These are phyloP conservation scores for Julus scandinavius DNA, from an alignment of 2,888 invertebrate genomes.

Conservation along the genomic window DNA sequence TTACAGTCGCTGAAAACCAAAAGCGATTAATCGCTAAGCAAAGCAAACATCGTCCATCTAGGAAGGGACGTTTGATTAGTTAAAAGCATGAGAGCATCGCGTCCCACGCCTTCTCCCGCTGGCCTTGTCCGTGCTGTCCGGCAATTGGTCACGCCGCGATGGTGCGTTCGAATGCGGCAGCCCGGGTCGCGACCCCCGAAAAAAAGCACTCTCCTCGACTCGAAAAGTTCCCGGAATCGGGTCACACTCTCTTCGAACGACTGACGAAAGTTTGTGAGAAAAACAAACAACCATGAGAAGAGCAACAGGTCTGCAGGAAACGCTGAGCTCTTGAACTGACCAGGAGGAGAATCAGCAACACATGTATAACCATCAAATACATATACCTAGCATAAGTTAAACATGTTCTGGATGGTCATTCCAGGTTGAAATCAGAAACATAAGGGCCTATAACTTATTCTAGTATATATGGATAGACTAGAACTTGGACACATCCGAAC, in stretches of 20 bases:
- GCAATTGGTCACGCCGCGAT: not conserved
- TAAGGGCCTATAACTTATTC: no score
- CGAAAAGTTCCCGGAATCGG: not conserved
- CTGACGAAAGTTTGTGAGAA: not conserved
- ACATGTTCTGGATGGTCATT: no score
- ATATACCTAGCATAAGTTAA: no score
- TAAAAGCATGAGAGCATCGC: not conserved
- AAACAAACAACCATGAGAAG: not conserved
- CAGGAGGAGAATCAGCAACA: not conserved
- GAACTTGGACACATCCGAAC: no score
- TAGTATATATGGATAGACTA: no score
- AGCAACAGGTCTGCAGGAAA: not conserved
- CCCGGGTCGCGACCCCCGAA: conserved; percentile 2
- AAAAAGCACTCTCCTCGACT: not conserved
- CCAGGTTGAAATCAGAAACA: no score
- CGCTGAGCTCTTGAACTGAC: not conserved
- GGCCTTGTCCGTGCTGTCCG: not conserved
- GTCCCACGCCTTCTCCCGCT: not conserved
- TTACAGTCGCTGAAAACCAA: not conserved
- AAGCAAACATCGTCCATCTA: not conserved
- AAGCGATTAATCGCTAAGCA: not conserved
- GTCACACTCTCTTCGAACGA: not conserved
- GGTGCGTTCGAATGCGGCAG: not conserved
- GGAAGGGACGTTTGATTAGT: no score
- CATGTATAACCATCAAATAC: no score